Base-by-base conservation (phyloP, 2,113 vertebrate genomes). In the Sinocyclocheilus grahami region DNA sequence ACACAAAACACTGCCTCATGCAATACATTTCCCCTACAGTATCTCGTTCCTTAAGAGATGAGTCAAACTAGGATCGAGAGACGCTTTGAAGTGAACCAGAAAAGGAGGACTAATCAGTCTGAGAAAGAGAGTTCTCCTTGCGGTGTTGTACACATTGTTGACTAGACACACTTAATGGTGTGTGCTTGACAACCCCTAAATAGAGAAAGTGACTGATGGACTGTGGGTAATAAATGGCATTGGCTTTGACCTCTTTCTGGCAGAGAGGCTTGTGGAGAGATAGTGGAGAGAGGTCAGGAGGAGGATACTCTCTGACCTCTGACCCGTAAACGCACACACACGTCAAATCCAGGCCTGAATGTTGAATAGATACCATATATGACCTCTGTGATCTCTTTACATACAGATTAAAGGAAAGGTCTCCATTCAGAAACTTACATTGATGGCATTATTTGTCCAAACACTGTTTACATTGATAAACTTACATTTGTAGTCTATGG, bases 141-240 rank as follows among this genome's bases (percentile, higher is more conserved):
- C 30, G 4, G 51, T 53, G 76, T 78, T 30, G 24, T 51, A 78
- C 75, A 77, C 39, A 6, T 18, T 82, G 24, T 18, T 71, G 46
- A 82, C 27, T 71, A 71, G n/a, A 72, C 37, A 60, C 13, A 78
- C 53, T 75, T 27, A n/a, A n/a, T 71, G 84, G 39, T 18, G 75
- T 42, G 48, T 48, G 60, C 33, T 58, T 75, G 51, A 71, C 65
- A 85, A 63, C 58, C 18, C 20, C 67, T 89, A 79, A 83, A 83
- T 77, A 72, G 18, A 80, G 48, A 72, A 37, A 71, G 77, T 93
- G 91, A 93, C 90, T 91, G 90, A 94, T 92, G 90, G 83, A 72
- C 86, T 87, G 85, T 90, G 87, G 87, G 84, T 86, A 60, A 82
- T 91, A 87, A 81, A 93, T 90, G 89, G 72, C 42, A 65, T 79